Base-by-base conservation (phyloP, 2,797 vertebrate genomes). In the Molossus alvarezi region DNA sequence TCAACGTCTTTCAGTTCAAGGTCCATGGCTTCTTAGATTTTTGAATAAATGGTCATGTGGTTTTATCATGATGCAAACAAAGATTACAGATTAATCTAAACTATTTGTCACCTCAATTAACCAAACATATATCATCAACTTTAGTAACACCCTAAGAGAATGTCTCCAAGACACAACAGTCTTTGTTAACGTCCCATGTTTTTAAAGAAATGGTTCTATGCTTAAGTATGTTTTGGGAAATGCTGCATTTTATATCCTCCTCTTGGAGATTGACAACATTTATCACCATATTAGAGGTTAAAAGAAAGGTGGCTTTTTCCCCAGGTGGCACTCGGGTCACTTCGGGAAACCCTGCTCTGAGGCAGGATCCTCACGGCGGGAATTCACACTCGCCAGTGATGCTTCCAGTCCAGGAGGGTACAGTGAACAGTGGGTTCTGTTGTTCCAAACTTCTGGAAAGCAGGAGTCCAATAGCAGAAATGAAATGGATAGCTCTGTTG, bases 71-170 rank as follows among this genome's bases (percentile, higher is more conserved):
- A n/a, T 67, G 4, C 83, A 88, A 89, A 29, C 21, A 73, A 81
- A 93, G 92, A 76, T 27, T 45, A 55, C 25, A 4, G 72, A 57
- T 87, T 93, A 88, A 88, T 12, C 8, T 82, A 9, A 82, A 27
- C 67, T 82, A 57, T 27, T 33, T 75, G 17, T n/a, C 11, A 58
- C 23, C 29, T 60, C 60, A 82, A 57, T 51, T 80, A 73, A 88
- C 48, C 58, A 75, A 88, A 73, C 14, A 25, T 9, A 27, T 11
- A 33, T 86, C 48, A 37, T 88, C 65, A 88, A 88, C 20, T 71
- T 58, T 73, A 69, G 29, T 27, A 67, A 79, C n/a, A 51, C 13
- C 60, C 37, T 67, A 10, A 58, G 55, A 62, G 11, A 53, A 29
- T 62, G 29, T 92, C 71, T 88, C 33, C 84, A 48, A 81, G 75